These are phyloP conservation scores for Catocala sponsa DNA, from an alignment of 2,888 invertebrate species.

Conservation along the genomic window DNA sequence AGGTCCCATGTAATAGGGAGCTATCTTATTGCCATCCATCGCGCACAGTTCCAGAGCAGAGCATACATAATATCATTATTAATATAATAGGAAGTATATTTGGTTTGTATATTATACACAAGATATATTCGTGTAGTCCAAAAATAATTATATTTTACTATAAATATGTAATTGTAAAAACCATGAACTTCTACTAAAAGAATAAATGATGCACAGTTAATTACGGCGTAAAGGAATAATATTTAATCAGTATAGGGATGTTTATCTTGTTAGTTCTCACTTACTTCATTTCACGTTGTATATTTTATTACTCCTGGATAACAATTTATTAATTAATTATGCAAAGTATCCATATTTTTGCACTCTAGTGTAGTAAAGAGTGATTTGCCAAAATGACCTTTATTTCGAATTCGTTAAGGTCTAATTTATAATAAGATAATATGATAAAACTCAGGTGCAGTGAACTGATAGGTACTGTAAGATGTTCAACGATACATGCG, in stretches of 20 bases:
- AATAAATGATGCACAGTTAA: slow-evolving; percentile 9
- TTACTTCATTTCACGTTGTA: slow-evolving; percentile 38
- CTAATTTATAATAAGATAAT: slow-evolving; percentile 18
- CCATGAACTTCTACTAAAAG: not conserved
- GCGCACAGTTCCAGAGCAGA: no score
- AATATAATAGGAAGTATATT: no score
- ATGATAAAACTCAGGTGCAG: slow-evolving; percentile 33
- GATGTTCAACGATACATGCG: slow-evolving; percentile 43
- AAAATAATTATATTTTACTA: no score
- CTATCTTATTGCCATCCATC: no score
- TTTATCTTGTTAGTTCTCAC: slow-evolving; percentile 28
- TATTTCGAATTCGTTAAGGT: slow-evolving; percentile 18
- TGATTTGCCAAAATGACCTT: slow-evolving; percentile 15
- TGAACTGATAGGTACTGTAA: slow-evolving; percentile 45
- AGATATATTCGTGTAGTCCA: no score
- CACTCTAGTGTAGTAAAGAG: not conserved
- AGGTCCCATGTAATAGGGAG: no score
- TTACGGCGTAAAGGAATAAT: slow-evolving; percentile 28
- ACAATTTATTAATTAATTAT: slow-evolving; percentile 52
- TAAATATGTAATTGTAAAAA: not conserved
- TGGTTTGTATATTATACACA: no score
- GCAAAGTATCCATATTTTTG: slow-evolving; percentile 42
- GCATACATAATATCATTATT: no score
- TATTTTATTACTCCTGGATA: slow-evolving; percentile 40
- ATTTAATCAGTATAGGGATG: slow-evolving; percentile 30